Evolutionary conservation across 2,888 invertebrate species (phyloP).

Genomic region (Kryphioiulus occultus): DNA sequence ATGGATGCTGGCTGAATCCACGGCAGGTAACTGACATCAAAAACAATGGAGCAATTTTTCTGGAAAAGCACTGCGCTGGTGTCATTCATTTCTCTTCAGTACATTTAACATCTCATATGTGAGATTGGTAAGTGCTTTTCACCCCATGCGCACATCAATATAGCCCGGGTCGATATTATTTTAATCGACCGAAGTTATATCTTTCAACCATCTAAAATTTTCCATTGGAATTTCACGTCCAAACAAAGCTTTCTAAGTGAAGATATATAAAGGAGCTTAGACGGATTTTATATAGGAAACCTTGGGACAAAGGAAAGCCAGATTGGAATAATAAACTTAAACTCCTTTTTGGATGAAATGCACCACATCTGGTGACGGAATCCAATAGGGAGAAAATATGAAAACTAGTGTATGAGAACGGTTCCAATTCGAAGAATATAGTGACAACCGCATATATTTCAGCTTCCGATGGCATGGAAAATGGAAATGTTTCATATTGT

Average conservation of each 20-base stretch:
- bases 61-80: not conserved
- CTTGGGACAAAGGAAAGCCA: not conserved
- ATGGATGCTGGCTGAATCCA: not conserved
- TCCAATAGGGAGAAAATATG: not conserved
- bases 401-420: not conserved
- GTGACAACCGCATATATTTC: conserved; percentile 3
- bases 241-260: conserved; percentile 6
- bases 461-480: not conserved
- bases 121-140: conserved; percentile 32
- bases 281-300: not conserved
- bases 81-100: not conserved
- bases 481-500: conserved; percentile 35
- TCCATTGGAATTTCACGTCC: conserved; percentile 9
- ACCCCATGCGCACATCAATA: not conserved
- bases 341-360: not conserved
- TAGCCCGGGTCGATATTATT: conserved; percentile 27
- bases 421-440: not conserved
- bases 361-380: not conserved
- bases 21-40: not conserved
- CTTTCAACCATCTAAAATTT: conserved; percentile 18
- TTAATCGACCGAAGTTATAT: conserved; percentile 16
- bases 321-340: conserved; percentile 24
- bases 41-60: not conserved
- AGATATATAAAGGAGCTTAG: not conserved
- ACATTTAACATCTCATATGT: conserved; percentile 7